Base-by-base conservation (phyloP, 1,140 invertebrate genomes). In the Trachelipus rathkii region DNA sequence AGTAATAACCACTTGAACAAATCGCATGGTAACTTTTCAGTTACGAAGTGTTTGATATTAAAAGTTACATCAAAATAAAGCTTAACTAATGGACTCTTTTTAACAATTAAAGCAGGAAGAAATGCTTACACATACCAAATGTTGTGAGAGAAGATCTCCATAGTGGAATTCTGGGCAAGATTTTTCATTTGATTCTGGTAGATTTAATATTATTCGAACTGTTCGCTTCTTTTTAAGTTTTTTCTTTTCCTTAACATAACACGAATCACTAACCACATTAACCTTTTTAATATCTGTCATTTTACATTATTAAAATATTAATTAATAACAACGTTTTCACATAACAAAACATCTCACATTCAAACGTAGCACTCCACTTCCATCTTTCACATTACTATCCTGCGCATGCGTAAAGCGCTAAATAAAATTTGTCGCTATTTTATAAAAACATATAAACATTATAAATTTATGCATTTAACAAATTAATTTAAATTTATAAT, bases 151-250 rank as follows among this genome's bases (percentile, higher is more conserved):
- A 76, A 76, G 74, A 50, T 76, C 74, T 76, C 74, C 74, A 76
- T 76, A 76, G 74, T 76, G 69, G 74, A 71, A 76, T 66, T 76
- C 74, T 44, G 74, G 74, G 69, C 74, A 76, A 71, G 74, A 76
- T 67, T 76, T 76, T 24, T 76, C 74, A 71, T 76, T 76, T n/a
- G 74, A 76, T 71, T 76, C 74, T 21, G 74, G 67, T 13, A 76
- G 45, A 70, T 45, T 71, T 23, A 76, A 53, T 43, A 43, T 76
- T 44, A 76, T 46, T 44, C 74, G 67, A 9, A 76, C 60, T 50
- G 74, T 71, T 70, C 71, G 53, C 33, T 71, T 76, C 24, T 71
- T 50, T 45, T 71, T 76, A 10, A 19, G 24, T 76, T 76, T 71
- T 19, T 76, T 76, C 45, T 70, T 72, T 44, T 43, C 68, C 8